Evolutionary conservation across 2,888 invertebrate genomes (phyloP), one percentile per base, ranked within the genome.

Genomic region (Melanostoma mellinum): DNA sequence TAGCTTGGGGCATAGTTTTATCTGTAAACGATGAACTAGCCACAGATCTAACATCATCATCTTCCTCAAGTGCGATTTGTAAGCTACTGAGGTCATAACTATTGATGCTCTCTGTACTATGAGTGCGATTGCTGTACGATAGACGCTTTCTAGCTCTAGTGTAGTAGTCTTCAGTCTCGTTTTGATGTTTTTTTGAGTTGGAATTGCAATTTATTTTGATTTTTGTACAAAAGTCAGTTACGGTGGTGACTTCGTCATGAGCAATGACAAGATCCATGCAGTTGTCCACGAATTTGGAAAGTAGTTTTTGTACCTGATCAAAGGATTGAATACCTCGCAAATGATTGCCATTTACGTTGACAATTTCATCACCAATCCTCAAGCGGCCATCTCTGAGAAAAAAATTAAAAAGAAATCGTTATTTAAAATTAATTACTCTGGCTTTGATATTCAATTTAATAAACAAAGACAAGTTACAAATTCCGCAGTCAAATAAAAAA

Each of bases 351-450:
- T 97, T 97, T 38, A 97, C 96, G 91, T 96, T 96, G 8, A 97
- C 95, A 85, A 98, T 95, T 93, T 97, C 97, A 91, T 98, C 98
- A 9, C 97, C 97, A 76, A 96, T 93, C 87, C 94, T 93, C 81
- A 98, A 93, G 87, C 96, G 93, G 30, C 96, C 96, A 89, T 97
- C 96, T 91, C 96, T 96, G 88, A 72, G 91, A 72, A 20, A 69
- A 58, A 40, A 46, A 4, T 46, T 35, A 52, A n/a, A 35, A 55
- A 48, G 40, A n/a, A 46, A n/a, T 4, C 42, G n/a, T 33, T 20
- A 20, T 20, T 20, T 20, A 20, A 20, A 20, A 20, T 20, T 20
- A 20, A 20, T 20, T 20, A 20, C 20, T 20, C 20, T 20, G 20
- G 20, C 20, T 20, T 20, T 61, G 2, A 48, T 44, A 20, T 5